Evolutionary conservation across 2,113 vertebrate genomes (phyloP), one percentile per base, ranked within the genome.

Genomic region (Sarotherodon lohbergeri): DNA sequence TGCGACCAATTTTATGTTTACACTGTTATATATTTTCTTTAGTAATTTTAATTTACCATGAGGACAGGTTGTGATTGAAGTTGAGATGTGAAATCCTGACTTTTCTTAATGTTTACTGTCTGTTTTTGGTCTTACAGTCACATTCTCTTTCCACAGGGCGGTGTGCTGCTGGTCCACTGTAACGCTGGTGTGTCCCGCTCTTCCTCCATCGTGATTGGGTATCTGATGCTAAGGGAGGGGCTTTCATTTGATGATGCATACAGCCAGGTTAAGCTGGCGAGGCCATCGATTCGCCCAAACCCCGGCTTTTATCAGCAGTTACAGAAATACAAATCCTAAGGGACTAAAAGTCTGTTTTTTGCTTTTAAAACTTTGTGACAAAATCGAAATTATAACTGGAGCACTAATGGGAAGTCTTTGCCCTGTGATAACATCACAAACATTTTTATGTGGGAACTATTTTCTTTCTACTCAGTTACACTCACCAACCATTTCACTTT

Each of bases 171-270:
- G 87, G 97, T 99, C 80, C 98, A 99, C 94, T 99, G 99, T 57
- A 99, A 99, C 3, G 98, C 99, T 4, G 98, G 98, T 16, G 97
- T 99, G 59, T 99, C 99, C 9, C 97, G 98, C 81, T 97, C 98
- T 12, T 95, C 98, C 0, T 97, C 98, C 27, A 71, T 99, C 41
- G 94, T 97, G 82, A 98, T 97, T 46, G 98, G 98, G 29, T 99
- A 98, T 95, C 94, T 99, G 41, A 99, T 99, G 97, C 83, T 94
- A 88, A 96, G 93, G 34, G 97, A 99, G 93, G 92, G 95, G 94
- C 96, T 98, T 36, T 89, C 88, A 27, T 99, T 99, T 93, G 91
- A 96, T 1, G 97, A 95, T 9, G 98, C 99, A 1, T 98, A 97
- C 94, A 93, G 96, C 54, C 24, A 96, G 93, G 98, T 98, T 90